A percentile compares a stretch with the other conserved stretches of the same genome.
Conservation (phyloP, 2,797 vertebrate species). For the Menidia menidia region DNA sequence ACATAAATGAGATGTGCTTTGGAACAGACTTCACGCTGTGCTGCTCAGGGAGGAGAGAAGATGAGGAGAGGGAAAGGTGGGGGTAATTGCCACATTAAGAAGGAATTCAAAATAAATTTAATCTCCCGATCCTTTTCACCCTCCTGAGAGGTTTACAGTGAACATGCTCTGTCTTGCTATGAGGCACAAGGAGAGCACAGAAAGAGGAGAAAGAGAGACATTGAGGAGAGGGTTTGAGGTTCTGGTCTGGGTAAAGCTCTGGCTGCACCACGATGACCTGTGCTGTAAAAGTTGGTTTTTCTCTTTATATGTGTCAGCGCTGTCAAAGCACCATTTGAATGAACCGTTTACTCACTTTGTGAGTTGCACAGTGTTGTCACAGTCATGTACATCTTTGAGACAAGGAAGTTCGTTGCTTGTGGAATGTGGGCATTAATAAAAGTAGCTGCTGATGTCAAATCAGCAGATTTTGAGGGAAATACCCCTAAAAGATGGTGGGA, state of each 20-base stretch:
- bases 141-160: conserved; percentile 70
- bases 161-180: conserved; percentile 83
- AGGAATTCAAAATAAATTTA: conserved; percentile 88
- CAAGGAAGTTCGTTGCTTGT: conserved; percentile 4
- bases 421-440: conserved; percentile 13
- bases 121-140: conserved; percentile 80
- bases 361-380: conserved; percentile 22
- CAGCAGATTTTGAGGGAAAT: conserved; percentile 10
- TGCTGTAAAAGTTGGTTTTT: conserved; percentile 43
- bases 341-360: conserved; percentile 24
- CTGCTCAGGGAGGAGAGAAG: conserved; percentile 44
- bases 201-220: conserved; percentile 65
- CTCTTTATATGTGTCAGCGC: conserved; percentile 1
- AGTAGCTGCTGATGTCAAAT: conserved; percentile 24
- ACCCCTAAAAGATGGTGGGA: no score
- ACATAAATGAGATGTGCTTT: conserved; percentile 62
- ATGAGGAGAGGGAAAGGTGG: conserved; percentile 39
- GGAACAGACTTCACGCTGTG: conserved; percentile 69
- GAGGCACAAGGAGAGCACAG: conserved; percentile 70
- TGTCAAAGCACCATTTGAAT: conserved; percentile 26
- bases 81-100: conserved; percentile 85
- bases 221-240: conserved; percentile 51
- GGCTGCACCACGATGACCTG: conserved; percentile 50
- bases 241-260: conserved; percentile 52
- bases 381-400: conserved; percentile 34